A percentile compares a stretch with the other conserved stretches of the same genome.
Conservation (phyloP, 2,888 invertebrate genomes). For the Thelaira solivaga region DNA sequence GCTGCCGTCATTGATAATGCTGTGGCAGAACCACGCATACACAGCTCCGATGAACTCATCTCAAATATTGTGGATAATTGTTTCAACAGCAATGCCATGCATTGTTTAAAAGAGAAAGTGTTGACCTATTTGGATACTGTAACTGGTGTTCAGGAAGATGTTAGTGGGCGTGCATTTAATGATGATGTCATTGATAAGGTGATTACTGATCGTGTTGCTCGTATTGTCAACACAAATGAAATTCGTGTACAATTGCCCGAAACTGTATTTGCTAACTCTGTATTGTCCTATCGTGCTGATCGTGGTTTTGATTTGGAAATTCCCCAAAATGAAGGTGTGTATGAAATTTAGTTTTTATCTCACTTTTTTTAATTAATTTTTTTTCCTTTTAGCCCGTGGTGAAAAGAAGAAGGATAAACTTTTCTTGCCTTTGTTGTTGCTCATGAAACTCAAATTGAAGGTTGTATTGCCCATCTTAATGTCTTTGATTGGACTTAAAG, state of each 20-base stretch:
- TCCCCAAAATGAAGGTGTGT: conserved; percentile 77
- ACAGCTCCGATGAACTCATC: conserved; percentile 83
- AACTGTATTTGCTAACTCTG: conserved; percentile 83
- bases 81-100: conserved; percentile 82
- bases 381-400: conserved; percentile 82
- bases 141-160: conserved; percentile 81
- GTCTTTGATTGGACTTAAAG: conserved; percentile 87
- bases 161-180: conserved; percentile 80
- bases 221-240: conserved; percentile 85
- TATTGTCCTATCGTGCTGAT: conserved; percentile 83
- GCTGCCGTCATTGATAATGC: conserved; percentile 79
- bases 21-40: conserved; percentile 79
- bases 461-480: conserved; percentile 89
- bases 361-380: neutral
- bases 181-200: conserved; percentile 84
- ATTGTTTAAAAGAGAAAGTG: conserved; percentile 87
- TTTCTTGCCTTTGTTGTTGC: conserved; percentile 85
- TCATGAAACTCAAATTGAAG: conserved; percentile 90
- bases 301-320: conserved; percentile 82
- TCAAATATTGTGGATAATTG: conserved; percentile 86
- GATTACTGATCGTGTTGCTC: conserved; percentile 84
- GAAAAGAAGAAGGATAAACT: conserved; percentile 90
- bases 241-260: conserved; percentile 85
- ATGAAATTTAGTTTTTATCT: neutral
- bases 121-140: conserved; percentile 86